Percentiles rank a stretch among this genome's conserved stretches.
Conservation (phyloP, 2,113 vertebrate species). For the Corythornis vintsioides region DNA sequence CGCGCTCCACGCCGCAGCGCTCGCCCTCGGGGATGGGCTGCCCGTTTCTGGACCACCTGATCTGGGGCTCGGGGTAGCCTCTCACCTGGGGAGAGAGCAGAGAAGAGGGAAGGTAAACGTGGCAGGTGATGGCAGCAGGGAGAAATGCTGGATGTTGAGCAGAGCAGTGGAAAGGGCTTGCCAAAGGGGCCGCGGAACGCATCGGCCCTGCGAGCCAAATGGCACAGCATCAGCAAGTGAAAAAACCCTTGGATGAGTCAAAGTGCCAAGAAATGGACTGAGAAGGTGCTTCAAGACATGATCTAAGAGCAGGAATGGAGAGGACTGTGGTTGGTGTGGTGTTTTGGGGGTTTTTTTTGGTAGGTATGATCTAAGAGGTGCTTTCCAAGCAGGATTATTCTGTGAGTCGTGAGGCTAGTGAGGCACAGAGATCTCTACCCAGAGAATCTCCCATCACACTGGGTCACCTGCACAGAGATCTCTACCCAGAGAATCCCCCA, state of each 20-base stretch:
- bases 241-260: neutral
- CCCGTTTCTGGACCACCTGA: constrained; percentile 89
- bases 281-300: too few relatives aligned
- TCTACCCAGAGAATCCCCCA: neutral
- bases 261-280: neutral
- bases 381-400: too few relatives aligned
- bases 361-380: too few relatives aligned
- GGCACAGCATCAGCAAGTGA: constrained; percentile 35
- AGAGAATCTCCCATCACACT: neutral
- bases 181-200: constrained; percentile 51
- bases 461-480: neutral
- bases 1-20: constrained; percentile 69
- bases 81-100: constrained; percentile 76
- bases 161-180: constrained; percentile 62
- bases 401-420: neutral
- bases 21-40: constrained; percentile 78
- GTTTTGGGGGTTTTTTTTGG: too few relatives aligned
- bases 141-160: constrained; percentile 53
- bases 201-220: constrained; percentile 56
- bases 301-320: too few relatives aligned
- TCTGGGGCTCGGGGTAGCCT: constrained; percentile 87
- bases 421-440: neutral
- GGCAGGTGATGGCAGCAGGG: constrained; percentile 43
- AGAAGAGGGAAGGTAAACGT: neutral
- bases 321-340: too few relatives aligned